Conservation (phyloP, 2,797 vertebrate species). For the Galago senegalensis region DNA sequence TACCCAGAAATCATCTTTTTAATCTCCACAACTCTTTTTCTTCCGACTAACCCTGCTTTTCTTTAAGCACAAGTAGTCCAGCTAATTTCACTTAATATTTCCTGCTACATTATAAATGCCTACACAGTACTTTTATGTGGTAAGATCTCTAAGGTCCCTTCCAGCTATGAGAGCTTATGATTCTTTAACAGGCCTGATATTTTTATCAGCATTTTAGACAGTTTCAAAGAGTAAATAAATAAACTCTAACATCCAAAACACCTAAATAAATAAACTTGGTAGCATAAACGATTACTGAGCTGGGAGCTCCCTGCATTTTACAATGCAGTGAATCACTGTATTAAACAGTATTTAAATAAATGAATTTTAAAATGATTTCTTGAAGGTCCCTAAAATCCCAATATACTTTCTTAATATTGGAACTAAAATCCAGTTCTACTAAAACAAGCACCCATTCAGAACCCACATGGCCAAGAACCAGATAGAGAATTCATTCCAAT, state of each 20-base stretch:
- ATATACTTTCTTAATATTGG: not conserved
- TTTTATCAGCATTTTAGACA: slow-evolving; percentile 56
- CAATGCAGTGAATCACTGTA: not conserved
- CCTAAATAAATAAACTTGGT: slow-evolving; percentile 31
- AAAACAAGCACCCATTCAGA: slow-evolving; percentile 25
- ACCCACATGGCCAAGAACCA: not conserved
- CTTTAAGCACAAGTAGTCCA: not conserved
- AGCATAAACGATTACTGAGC: slow-evolving; percentile 42
- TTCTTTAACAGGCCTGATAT: not conserved
- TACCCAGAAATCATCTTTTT: slow-evolving; percentile 2
- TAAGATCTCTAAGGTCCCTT: not conserved
- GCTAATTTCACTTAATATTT: slow-evolving; percentile 11
- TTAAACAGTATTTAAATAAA: slow-evolving; percentile 20
- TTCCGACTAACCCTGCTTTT: slow-evolving; percentile 53
- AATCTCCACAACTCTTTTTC: slow-evolving; percentile 34
- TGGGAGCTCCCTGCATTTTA: not conserved
- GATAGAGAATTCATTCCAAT: not conserved
- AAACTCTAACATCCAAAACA: slow-evolving; percentile 23
- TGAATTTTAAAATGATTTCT: slow-evolving; percentile 49
- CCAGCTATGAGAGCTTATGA: not conserved
- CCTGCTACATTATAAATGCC: slow-evolving; percentile 16
- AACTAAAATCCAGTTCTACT: slow-evolving; percentile 57
- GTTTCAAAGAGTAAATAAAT: slow-evolving; percentile 59
- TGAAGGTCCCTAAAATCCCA: slow-evolving; percentile 52
- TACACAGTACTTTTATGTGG: not conserved